phyloP scores from a whole-genome alignment of 1,140 invertebrate genomes.

The Planococcus citri region DNA sequence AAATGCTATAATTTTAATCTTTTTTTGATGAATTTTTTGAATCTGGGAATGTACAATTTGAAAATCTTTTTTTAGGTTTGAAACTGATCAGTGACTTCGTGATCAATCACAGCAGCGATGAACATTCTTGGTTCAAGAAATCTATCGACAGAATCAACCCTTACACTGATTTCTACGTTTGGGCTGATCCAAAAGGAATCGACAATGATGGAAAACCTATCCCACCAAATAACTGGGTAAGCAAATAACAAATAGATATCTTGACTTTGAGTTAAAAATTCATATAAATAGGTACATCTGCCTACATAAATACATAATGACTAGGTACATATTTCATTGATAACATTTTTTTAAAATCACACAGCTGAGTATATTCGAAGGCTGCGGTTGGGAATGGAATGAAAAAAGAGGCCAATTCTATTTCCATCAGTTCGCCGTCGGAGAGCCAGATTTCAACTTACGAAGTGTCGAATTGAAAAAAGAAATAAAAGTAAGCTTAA shows the following conservation, averaged over 20 bases:
- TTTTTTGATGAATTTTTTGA: too few relatives aligned
- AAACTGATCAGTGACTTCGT: slow-evolving; percentile 72
- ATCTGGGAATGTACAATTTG: too few relatives aligned
- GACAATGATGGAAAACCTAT: slow-evolving; percentile 31
- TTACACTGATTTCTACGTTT: slow-evolving; percentile 62
- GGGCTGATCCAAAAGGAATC: slow-evolving; percentile 42
- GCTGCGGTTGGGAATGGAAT: slow-evolving; percentile 57
- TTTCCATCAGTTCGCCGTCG: too few relatives aligned
- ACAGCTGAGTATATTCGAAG: slow-evolving; percentile 50
- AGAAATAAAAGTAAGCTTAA: slow-evolving; percentile 22
- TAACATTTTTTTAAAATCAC: neutral
- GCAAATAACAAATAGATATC: too few relatives aligned
- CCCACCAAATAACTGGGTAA: slow-evolving; percentile 46
- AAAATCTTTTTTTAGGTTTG: slow-evolving; percentile 43
- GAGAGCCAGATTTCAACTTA: too few relatives aligned
- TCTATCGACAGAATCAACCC: slow-evolving; percentile 42
- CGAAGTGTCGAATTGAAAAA: too few relatives aligned
- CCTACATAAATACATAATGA: too few relatives aligned
- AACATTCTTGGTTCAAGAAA: slow-evolving; percentile 63
- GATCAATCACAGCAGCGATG: slow-evolving; percentile 67
- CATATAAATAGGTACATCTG: too few relatives aligned
- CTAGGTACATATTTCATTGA: too few relatives aligned
- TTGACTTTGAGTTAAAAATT: neutral
- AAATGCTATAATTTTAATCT: too few relatives aligned
- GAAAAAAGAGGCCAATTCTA: slow-evolving; percentile 50